phyloP scores from a whole-genome alignment of 2,113 vertebrate genomes.

The Zosterops hypoxanthus region DNA sequence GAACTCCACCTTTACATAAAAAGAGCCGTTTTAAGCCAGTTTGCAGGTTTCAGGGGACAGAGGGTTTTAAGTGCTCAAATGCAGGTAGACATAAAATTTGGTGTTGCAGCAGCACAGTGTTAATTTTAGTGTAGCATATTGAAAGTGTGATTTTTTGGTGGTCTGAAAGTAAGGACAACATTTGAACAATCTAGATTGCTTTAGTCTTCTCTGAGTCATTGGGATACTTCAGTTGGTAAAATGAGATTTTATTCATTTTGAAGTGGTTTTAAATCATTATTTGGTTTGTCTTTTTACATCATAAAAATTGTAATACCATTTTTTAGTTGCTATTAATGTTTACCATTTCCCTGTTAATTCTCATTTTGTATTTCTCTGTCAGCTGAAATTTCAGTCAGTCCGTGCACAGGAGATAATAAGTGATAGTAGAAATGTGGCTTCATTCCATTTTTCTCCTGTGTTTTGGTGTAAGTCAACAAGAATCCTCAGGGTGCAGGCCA shows the following conservation, averaged over 20 bases:
- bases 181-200: background rate
- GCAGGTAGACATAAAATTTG: background rate
- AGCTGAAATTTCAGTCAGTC: background rate
- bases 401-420: background rate
- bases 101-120: background rate
- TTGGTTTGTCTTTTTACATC: background rate
- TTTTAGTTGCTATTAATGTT: background rate
- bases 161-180: background rate
- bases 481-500: background rate
- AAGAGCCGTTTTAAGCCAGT: background rate
- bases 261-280: background rate
- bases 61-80: background rate
- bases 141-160: background rate
- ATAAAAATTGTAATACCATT: background rate
- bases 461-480: background rate
- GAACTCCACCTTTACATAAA: background rate
- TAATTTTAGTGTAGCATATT: background rate
- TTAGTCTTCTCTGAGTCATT: background rate
- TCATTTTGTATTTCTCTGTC: background rate
- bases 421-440: background rate
- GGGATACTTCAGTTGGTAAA: background rate
- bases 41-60: background rate
- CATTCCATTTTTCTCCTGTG: background rate
- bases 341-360: background rate
- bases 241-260: background rate